Conservation (phyloP, 2,797 vertebrate genomes). For the Phrynocephalus guinanensis region DNA sequence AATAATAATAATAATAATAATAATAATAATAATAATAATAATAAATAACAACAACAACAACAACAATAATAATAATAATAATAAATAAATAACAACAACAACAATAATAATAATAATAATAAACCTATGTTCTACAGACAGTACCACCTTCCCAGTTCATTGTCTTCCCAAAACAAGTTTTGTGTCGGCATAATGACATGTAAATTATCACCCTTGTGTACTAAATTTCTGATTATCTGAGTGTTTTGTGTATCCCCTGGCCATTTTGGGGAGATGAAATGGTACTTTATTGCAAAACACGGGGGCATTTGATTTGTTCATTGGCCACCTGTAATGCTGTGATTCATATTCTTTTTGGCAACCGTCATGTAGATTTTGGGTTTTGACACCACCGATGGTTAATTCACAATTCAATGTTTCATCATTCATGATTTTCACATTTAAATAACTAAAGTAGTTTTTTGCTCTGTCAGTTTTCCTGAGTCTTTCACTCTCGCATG, state of each 20-base stretch:
- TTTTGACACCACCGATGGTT: conserved; percentile 20
- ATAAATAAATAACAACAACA: too few species aligned
- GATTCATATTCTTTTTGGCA: conserved; percentile 42
- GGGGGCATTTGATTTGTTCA: conserved; percentile 21
- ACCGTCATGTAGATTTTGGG: conserved; percentile 6
- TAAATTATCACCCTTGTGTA: conserved; percentile 41
- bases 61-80: too few species aligned
- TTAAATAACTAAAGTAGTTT: not conserved
- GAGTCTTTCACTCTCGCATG: not conserved
- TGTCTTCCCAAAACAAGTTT: conserved; percentile 35
- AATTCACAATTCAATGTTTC: conserved; percentile 48
- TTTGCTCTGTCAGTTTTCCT: not conserved
- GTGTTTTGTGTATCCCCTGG: conserved; percentile 48
- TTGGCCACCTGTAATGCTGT: conserved; percentile 40
- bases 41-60: too few species aligned
- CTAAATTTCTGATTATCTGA: conserved; percentile 49
- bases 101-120: too few species aligned
- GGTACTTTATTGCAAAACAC: conserved; percentile 34
- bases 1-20: too few species aligned
- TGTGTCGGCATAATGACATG: conserved; percentile 44
- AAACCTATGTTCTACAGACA: conserved; percentile 21
- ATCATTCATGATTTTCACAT: conserved; percentile 40
- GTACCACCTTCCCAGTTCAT: conserved; percentile 24
- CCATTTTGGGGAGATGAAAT: conserved; percentile 44
- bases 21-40: too few species aligned